Base-by-base conservation (phyloP, 1,140 invertebrate genomes). In the Colletes latitarsis region DNA sequence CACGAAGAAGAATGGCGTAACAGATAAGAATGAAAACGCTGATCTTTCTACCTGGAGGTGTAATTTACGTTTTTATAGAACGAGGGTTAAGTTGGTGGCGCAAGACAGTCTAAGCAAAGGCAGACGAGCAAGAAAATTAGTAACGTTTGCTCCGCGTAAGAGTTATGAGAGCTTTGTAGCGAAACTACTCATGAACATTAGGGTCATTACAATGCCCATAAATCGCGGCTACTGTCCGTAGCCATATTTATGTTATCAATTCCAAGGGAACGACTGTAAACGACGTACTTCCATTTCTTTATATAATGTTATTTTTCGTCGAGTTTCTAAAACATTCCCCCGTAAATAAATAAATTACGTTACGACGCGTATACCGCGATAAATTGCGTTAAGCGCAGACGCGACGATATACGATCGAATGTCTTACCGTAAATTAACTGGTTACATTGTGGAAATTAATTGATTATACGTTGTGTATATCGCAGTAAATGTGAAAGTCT, bases 111-210 rank as follows among this genome's bases (percentile, higher is more conserved):
- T 85, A 82, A 86, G 83, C 64, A 76, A 53, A 70, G 79, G 46
- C 74, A 41, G 70, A 74, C 49, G 43, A 41, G 81, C 85, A 86
- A 83, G 81, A 88, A 90, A 91, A 91, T 92, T 92, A 92, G 91
- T 81, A 86, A 87, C 85, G 85, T 86, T 87, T 87, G 84, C 85
- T 74, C 53, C 81, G 76, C 69, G 73, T 81, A 78, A 89, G 88
- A 91, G 89, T 90, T 91, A 91, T 85, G 88, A 88, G 88, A 82
- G 88, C 88, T 89, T 88, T 88, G 82, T 83, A 89, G 85, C 85
- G 88, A 88, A 90, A 90, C 89, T 90, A 88, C 89, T 92, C 89
- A 89, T 88, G 89, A 90, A 90, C 90, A 91, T 92, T 91, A 92
- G 89, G 90, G 84, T 91, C 90, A 89, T 91, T 92, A 91, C 89